Evolutionary conservation across 2,797 vertebrate species (phyloP).

Genomic region (Oreochromis mossambicus): DNA sequence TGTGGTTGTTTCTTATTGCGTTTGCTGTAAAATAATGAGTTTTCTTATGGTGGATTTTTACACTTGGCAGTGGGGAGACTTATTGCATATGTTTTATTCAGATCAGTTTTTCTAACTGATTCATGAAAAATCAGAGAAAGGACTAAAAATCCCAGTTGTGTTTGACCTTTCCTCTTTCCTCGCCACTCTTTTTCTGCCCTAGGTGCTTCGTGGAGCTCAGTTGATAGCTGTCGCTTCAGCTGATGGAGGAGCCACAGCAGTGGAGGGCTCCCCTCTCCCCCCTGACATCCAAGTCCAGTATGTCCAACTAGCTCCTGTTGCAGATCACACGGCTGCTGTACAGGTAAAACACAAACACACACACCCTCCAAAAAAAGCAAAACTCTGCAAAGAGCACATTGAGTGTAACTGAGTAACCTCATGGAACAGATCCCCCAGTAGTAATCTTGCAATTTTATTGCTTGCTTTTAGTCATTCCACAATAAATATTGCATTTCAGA

Average conservation of each 20-base stretch:
- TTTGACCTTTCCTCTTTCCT: neutral
- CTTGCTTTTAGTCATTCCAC: constrained; percentile 25
- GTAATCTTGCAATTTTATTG: constrained; percentile 29
- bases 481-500: constrained; percentile 28
- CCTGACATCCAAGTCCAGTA: constrained; percentile 98
- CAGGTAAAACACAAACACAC: constrained; percentile 76
- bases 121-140: neutral
- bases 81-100: neutral
- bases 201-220: constrained; percentile 95
- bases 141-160: neutral
- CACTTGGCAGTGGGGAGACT: neutral
- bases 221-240: constrained; percentile 94
- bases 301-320: constrained; percentile 91
- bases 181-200: neutral
- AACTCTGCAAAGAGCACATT: neutral
- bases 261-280: constrained; percentile 88
- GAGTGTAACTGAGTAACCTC: constrained; percentile 4
- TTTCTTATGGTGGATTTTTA: neutral
- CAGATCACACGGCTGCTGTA: constrained; percentile 82
- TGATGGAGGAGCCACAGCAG: constrained; percentile 81
- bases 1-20: constrained; percentile 1
- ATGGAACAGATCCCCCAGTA: constrained; percentile 23
- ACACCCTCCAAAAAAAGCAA: neutral
- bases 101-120: neutral
- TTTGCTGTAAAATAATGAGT: constrained; percentile 2